Conservation (phyloP, 2,113 vertebrate species). For the Eulemur macaco region DNA sequence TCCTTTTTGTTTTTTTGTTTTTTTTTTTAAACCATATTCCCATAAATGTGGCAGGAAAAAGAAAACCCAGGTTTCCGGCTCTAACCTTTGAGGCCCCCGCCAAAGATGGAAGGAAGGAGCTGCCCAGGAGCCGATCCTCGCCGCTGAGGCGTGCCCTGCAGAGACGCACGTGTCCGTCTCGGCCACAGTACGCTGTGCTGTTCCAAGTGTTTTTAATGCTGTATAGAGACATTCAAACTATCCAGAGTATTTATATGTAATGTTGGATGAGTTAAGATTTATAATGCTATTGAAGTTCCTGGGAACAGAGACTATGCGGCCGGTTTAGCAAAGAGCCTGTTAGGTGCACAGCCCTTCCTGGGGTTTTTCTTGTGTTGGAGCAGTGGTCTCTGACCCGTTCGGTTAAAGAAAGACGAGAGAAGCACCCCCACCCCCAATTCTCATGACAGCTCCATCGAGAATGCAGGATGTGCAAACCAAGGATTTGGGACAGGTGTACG, state of each 20-base stretch:
- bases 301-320: not conserved
- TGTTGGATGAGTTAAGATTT: not conserved
- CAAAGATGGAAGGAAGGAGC: not conserved
- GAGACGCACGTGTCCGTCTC: fast-evolving
- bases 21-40: conserved; percentile 58
- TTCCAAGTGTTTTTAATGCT: not conserved
- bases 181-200: fast-evolving
- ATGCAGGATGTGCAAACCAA: not conserved
- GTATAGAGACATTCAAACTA: not conserved
- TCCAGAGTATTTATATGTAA: not conserved
- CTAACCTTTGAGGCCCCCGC: conserved; percentile 76
- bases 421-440: not conserved
- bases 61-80: conserved; percentile 70
- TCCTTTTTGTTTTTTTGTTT: not conserved
- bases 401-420: not conserved
- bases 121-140: fast-evolving
- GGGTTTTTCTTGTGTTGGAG: not conserved
- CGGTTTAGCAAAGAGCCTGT: not conserved
- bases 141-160: not conserved
- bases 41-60: conserved; percentile 65
- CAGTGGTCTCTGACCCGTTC: not conserved
- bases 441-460: not conserved
- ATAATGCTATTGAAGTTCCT: not conserved
- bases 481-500: not conserved
- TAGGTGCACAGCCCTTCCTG: not conserved